Base-by-base conservation (phyloP, 35 echinoderm and acorn worm genomes). In the Chiridota heheva region DNA sequence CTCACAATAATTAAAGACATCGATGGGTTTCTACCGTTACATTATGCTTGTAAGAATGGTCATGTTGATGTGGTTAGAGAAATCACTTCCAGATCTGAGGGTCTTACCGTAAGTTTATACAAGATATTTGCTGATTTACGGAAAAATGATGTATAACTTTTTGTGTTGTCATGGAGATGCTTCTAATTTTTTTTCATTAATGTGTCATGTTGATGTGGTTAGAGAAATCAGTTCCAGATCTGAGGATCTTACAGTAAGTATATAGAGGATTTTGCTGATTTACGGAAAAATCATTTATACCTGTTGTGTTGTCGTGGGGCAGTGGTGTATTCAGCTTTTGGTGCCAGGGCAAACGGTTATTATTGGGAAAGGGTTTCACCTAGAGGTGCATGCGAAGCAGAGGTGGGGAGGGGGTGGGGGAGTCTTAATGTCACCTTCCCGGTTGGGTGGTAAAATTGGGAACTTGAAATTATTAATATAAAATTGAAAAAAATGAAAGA, bases 231-330 rank as follows among this genome's bases (percentile, higher is more conserved):
- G 86, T 29, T 28, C 41, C 24, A 48, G 69, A 40, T 8, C 58
- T 56, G 47, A 59, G 41, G 87, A 88, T 16, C 88, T 96, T 46
- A 71, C 65, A 60, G 93, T 96, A 87, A 78, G 87, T 88, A 28
- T 18, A 22, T 5, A 60, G 29, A 44, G 32, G 7, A n/a, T 12
- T n/a, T 12, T 12, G n/a, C 4, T 4, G 58, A 60, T 60, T n/a
- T 60, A 5, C 4, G 58, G 58, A 30, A 6, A 18, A 20, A 5
- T 18, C 18, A 10, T 12, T 10, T 12, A 22, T 12, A 51, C 10
- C 10, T 51, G 10, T 51, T 10, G n/a, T n/a, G n/a, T n/a, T n/a
- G n/a, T n/a, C n/a, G n/a, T n/a, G n/a, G n/a, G n/a, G n/a, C n/a
- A n/a, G n/a, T n/a, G n/a, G n/a, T n/a, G n/a, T n/a, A n/a, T n/a